Conservation (phyloP, 2,888 invertebrate genomes). For the Diarsia rubi region DNA sequence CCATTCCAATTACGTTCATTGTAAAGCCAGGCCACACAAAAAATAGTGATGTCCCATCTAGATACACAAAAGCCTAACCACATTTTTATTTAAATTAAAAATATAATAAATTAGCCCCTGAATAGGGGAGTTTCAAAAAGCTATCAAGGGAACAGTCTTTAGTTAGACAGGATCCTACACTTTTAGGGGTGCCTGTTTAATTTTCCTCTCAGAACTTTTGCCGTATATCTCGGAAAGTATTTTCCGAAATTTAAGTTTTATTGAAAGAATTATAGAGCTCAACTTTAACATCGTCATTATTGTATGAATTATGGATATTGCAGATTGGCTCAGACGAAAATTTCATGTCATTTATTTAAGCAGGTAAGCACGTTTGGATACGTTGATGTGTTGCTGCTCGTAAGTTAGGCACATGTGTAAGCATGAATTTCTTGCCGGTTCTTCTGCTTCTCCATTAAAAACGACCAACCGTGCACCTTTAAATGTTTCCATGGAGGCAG, state of each 20-base stretch:
- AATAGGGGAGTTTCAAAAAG: constrained; percentile 66
- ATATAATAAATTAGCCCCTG: constrained; percentile 63
- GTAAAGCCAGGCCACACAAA: constrained; percentile 1
- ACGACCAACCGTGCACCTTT: too few relatives aligned
- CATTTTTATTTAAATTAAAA: constrained; percentile 66
- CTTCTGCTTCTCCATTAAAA: too few relatives aligned
- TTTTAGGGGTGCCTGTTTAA: constrained; percentile 66
- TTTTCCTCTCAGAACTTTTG: constrained; percentile 67
- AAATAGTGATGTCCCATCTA: constrained; percentile 24
- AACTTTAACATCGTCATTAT: constrained; percentile 60
- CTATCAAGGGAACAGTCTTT: constrained; percentile 65
- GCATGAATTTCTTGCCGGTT: too few relatives aligned
- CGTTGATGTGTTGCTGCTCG: neutral
- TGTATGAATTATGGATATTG: constrained; percentile 58
- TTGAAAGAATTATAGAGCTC: constrained; percentile 65
- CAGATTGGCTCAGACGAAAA: constrained; percentile 23
- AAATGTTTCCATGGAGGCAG: too few relatives aligned
- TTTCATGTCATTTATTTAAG: constrained; percentile 15
- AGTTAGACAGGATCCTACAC: constrained; percentile 62
- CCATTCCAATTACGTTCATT: constrained; percentile 30
- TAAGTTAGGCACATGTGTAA: too few relatives aligned
- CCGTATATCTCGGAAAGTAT: constrained; percentile 65
- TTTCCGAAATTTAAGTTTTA: constrained; percentile 67
- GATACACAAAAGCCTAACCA: constrained; percentile 29
- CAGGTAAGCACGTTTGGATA: neutral